Conservation (phyloP, 2,113 vertebrate genomes). For the Ochotona princeps region DNA sequence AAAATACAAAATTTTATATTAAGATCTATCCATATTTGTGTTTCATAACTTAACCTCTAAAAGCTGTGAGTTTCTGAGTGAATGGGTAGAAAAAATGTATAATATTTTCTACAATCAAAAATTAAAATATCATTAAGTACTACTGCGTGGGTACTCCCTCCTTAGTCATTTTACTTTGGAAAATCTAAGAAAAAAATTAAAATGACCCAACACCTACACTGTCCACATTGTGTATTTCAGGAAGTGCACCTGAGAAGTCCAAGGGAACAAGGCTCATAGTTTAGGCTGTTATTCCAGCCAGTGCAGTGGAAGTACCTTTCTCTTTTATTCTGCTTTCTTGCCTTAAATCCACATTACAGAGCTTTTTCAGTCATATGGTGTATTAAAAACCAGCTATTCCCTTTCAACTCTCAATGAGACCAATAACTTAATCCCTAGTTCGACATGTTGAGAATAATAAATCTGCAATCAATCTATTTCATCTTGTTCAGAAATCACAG, state of each 20-base stretch:
- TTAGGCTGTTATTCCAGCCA: neutral
- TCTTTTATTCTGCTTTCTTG: neutral
- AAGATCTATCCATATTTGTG: neutral
- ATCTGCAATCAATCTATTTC: rapidly evolving
- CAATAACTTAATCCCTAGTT: neutral
- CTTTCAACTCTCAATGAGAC: neutral
- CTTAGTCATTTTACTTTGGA: too few relatives aligned
- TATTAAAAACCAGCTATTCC: neutral
- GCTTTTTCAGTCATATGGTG: neutral
- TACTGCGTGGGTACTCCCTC: neutral
- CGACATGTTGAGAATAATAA: neutral
- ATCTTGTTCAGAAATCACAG: neutral
- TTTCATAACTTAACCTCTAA: conserved; percentile 10
- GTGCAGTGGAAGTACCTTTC: too few relatives aligned
- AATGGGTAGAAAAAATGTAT: neutral
- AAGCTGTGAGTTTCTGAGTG: neutral
- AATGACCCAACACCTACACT: neutral
- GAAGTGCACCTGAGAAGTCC: neutral
- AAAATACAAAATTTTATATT: conserved; percentile 17
- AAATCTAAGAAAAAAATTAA: too few relatives aligned
- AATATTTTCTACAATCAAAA: neutral
- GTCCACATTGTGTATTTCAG: neutral
- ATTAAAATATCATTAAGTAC: neutral
- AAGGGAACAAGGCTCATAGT: rapidly evolving
- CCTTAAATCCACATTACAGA: neutral